Percentiles rank a stretch among this genome's conserved stretches.
phyloP scores from a whole-genome alignment of 2,113 vertebrate species.

The Pholis gunnellus region DNA sequence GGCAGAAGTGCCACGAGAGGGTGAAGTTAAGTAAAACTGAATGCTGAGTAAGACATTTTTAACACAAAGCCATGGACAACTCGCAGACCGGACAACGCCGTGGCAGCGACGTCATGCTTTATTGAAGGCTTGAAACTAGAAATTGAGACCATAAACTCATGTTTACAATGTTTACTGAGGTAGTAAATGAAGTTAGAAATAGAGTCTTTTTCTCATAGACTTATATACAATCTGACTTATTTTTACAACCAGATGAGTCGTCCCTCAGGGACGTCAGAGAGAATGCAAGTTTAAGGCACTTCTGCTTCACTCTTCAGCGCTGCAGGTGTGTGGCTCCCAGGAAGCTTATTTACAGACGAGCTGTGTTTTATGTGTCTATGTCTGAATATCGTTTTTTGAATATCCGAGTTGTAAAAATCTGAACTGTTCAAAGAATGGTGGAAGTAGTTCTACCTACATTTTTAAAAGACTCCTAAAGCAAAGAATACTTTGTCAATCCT shows the following conservation, averaged over 20 bases:
- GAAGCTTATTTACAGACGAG: conserved; percentile 8
- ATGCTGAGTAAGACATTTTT: background rate
- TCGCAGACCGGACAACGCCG: background rate
- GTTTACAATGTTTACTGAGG: background rate
- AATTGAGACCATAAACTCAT: background rate
- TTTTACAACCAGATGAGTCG: background rate
- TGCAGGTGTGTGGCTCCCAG: background rate
- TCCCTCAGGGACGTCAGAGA: background rate
- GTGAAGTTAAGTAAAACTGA: background rate
- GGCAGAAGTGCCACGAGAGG: background rate
- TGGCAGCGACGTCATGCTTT: background rate
- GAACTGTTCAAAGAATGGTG: background rate
- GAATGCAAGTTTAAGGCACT: background rate
- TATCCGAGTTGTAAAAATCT: background rate
- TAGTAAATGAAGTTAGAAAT: background rate
- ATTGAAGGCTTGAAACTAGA: background rate
- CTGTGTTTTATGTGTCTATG: background rate
- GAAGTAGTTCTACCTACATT: background rate
- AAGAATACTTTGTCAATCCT: conserved; percentile 10
- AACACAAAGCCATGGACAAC: background rate
- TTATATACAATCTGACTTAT: background rate
- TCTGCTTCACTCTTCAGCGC: background rate
- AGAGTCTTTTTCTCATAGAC: background rate
- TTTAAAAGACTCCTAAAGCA: conserved; percentile 20
- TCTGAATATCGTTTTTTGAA: background rate